Evolutionary conservation across 2,888 invertebrate genomes (phyloP), one percentile per base, ranked within the genome.

Genomic region (Yponomeuta malinellus): DNA sequence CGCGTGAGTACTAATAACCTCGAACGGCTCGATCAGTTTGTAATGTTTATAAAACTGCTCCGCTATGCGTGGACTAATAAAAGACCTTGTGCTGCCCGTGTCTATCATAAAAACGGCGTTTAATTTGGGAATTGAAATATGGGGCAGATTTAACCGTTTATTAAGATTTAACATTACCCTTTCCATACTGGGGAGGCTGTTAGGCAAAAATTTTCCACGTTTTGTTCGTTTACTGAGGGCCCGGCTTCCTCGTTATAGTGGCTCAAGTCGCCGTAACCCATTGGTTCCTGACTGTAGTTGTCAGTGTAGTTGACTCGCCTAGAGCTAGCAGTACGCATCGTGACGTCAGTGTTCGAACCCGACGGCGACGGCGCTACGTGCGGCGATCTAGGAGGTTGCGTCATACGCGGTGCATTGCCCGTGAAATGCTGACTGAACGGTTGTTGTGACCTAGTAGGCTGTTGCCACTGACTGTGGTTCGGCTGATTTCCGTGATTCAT

Each of bases 401-500:
- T 33, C 33, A 33, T 33, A 33, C 33, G 33, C 33, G 33, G 33
- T 33, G 33, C 10, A 70, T 75, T 76, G 66, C 76, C 73, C 10
- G 76, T 33, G 33, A 33, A 33, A 33, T 33, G 33, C 33, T 73
- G n/a, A 76, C 76, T 33, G 33, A 33, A 33, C 33, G 33, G 33
- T 33, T 33, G 33, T 33, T 33, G 33, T 33, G 33, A 33, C 33
- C 33, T 33, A 33, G 33, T 33, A 33, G 33, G 33, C 33, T 33
- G 33, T 33, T 33, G 33, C 33, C 33, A 33, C 33, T 33, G 33
- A 33, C 33, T 33, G 33, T 33, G 5, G 33, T 33, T 33, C 33
- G 33, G 33, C 33, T 33, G 33, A 33, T 33, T 33, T 33, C 33
- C 33, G 33, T 33, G 33, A 33, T 33, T 33, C 33, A 33, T 33